phyloP scores from a whole-genome alignment of 2,888 invertebrate species.

The Coronaproctus castanopsis region DNA sequence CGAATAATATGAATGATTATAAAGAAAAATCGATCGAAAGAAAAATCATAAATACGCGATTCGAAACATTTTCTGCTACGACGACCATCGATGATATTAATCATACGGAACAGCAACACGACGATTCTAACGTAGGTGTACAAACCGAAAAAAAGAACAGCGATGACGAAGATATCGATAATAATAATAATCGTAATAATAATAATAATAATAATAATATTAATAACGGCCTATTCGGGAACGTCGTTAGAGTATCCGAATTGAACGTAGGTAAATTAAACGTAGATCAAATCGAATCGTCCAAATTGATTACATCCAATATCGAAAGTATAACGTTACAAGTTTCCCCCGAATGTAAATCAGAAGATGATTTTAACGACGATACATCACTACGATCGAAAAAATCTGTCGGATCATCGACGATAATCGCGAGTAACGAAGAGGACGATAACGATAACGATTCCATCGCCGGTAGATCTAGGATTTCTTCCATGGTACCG shows the following conservation, averaged over 20 bases:
- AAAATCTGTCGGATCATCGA: neutral
- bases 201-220: neutral
- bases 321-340: conserved; percentile 53
- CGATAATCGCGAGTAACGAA: neutral
- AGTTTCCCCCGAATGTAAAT: conserved; percentile 45
- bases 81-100: neutral
- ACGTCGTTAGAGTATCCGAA: conserved; percentile 33
- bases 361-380: neutral
- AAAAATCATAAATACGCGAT: conserved; percentile 4
- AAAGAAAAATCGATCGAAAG: conserved; percentile 17
- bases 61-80: neutral
- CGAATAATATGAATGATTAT: conserved; percentile 3
- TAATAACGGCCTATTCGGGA: neutral
- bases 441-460: neutral
- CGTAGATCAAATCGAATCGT: conserved; percentile 57
- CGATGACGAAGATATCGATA: neutral
- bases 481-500: conserved; percentile 17
- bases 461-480: conserved; percentile 8
- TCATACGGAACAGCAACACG: neutral
- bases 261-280: conserved; percentile 57
- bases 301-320: conserved; percentile 58
- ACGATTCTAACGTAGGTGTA: neutral
- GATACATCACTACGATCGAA: neutral
- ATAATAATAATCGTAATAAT: neutral
- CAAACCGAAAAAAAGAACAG: conserved; percentile 3